These are phyloP conservation scores for Watsonalla binaria DNA, from an alignment of 2,888 invertebrate genomes.

Conservation along the genomic window DNA sequence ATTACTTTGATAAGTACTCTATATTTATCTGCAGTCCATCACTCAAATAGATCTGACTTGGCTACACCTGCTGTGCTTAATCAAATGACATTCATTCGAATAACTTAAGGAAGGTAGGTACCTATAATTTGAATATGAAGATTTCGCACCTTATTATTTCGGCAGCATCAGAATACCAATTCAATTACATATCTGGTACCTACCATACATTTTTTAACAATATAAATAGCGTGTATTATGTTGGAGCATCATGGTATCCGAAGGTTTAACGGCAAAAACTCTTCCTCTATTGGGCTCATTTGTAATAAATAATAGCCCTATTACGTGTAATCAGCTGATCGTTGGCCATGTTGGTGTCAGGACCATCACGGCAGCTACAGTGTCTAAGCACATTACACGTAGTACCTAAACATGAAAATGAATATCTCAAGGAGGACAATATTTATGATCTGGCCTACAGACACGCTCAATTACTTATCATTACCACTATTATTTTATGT, in stretches of 20 bases:
- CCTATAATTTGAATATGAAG: background rate
- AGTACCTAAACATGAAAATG: background rate
- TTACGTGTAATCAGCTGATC: constrained; percentile 31
- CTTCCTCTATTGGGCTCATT: constrained; percentile 43
- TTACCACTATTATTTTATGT: too few species aligned
- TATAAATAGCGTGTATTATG: constrained; percentile 18
- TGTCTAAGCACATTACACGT: background rate
- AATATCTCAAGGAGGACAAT: background rate
- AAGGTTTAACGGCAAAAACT: constrained; percentile 56
- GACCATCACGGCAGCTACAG: constrained; percentile 2
- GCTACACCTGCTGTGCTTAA: too few species aligned
- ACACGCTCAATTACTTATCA: too few species aligned
- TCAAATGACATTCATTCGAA: too few species aligned
- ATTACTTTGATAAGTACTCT: background rate
- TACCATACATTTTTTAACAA: constrained; percentile 1
- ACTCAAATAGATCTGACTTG: background rate
- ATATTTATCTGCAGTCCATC: background rate
- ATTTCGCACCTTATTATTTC: background rate
- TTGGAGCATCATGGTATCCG: constrained; percentile 22
- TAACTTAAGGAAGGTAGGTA: background rate
- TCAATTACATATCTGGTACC: background rate
- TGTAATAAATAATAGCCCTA: constrained; percentile 29
- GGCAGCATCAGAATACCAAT: background rate
- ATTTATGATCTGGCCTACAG: background rate
- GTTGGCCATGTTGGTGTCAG: constrained; percentile 23